Evolutionary conservation across 2,113 vertebrate species (phyloP), one percentile per base, ranked within the genome.

Genomic region (Trematocara unimaculatum): DNA sequence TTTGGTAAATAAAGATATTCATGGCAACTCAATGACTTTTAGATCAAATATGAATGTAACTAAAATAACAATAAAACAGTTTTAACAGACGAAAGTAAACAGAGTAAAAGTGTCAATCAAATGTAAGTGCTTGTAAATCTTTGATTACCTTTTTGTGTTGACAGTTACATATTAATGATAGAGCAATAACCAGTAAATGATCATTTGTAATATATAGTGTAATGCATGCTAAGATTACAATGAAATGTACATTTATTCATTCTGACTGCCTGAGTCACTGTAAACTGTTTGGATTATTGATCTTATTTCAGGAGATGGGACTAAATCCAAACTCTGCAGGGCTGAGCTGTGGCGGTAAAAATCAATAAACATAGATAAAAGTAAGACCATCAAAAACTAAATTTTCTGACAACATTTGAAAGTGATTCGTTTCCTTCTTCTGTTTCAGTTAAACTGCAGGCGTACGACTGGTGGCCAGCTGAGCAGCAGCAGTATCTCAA

Each of bases 221-320:
- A 64, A 2, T 38, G 33, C 60, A 38, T 64, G 4, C 60, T 38
- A 38, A 64, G 60, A 18, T 47, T 2, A 74, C 17, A 47, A 17
- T 17, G 14, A 26, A 74, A 47, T 11, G 2, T 47, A 47, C 23
- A 38, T 11, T 7, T 8, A 31, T 49, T 17, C 13, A 10, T 4
- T 82, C 11, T 81, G 12, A 72, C 9, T 18, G 42, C 17, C 18
- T 15, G 23, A 17, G 15, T 56, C 14, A 3, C 4, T 40, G n/a
- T n/a, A 29, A 23, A 47, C 51, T 15, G 9, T 56, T 14, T 8
- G 38, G 29, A 9, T 26, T 2, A 15, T 8, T 42, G 7, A 45
- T 51, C 33, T 42, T 14, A 13, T 53, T 86, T 53, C 67, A 91
- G 91, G 81, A 88, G 81, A 51, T 29, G n/a, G 18, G 49, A 5